Base-by-base conservation (phyloP, 2,113 vertebrate genomes). In the Cairina moschata region DNA sequence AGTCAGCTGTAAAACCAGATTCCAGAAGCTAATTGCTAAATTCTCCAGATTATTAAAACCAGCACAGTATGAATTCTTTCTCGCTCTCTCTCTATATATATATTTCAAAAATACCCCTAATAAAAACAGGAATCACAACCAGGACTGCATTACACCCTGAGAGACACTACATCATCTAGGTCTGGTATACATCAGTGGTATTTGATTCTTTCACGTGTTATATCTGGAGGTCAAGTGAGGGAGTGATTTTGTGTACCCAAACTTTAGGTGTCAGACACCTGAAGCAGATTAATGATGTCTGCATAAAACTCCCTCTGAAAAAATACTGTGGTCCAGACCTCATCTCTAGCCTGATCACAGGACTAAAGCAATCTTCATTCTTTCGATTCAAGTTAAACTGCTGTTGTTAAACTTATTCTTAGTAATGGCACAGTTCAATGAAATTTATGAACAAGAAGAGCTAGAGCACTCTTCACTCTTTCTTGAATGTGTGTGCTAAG, bases 251-350 rank as follows among this genome's bases (percentile, higher is more conserved):
- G 91, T 73, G 74, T 91, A 93, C 52, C 26, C 75, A 44, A 74
- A 60, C 68, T 83, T 68, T 67, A 81, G 80, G 68, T 94, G 72
- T 93, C 90, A 91, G 85, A 55, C 88, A 90, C 86, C 38, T 46
- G 46, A 95, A 93, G 73, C 72, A 88, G 90, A 94, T 94, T 94
- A 95, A 96, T 52, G 50, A 83, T 54, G 83, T 60, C 90, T 81
- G 32, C 0, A 1, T 78, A 94, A 96, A 97, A 92, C 74, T 90
- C 18, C 7, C n/a, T 17, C 75, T 80, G 90, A 94, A 88, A 95
- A 93, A 91, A 77, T 8, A 13, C 28, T 63, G 18, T 2, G 5
- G n/a, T 63, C 80, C 0, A 0, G 76, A 81, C 36, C 67, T 52
- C 66, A 54, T 36, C 67, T 89, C 38, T 87, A 83, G 44, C 13